phyloP scores from a whole-genome alignment of 1,140 invertebrate genomes.

The Formica exsecta region DNA sequence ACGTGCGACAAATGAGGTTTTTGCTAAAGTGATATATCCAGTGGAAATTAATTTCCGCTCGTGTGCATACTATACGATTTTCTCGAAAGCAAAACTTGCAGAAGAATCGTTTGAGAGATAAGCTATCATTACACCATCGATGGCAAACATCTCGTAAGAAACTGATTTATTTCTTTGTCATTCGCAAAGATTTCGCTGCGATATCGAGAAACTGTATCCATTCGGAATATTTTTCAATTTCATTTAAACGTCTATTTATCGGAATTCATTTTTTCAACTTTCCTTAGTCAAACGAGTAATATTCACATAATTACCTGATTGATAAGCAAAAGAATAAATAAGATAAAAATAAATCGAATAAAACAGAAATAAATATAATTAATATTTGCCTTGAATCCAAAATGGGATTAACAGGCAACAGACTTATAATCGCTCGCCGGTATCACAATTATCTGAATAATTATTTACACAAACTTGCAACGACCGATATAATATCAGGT shows the following conservation, averaged over 20 bases:
- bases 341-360: neutral
- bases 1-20: neutral
- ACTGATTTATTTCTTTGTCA: constrained; percentile 22
- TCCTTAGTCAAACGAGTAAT: neutral
- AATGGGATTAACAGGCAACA: neutral
- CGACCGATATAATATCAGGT: constrained; percentile 15
- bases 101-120: constrained; percentile 19
- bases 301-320: neutral
- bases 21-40: neutral
- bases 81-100: neutral
- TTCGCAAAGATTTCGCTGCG: neutral
- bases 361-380: neutral
- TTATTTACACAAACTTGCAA: neutral
- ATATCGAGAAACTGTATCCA: neutral
- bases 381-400: neutral
- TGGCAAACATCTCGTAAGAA: neutral
- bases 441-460: neutral
- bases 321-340: neutral
- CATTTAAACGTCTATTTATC: constrained; percentile 4
- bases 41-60: constrained; percentile 4
- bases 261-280: neutral
- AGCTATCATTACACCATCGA: neutral
- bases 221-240: neutral
- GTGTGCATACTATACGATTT: neutral
- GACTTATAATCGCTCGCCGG: neutral